Base-by-base conservation (phyloP, 1,140 invertebrate genomes). In the Drosophila lowei region DNA sequence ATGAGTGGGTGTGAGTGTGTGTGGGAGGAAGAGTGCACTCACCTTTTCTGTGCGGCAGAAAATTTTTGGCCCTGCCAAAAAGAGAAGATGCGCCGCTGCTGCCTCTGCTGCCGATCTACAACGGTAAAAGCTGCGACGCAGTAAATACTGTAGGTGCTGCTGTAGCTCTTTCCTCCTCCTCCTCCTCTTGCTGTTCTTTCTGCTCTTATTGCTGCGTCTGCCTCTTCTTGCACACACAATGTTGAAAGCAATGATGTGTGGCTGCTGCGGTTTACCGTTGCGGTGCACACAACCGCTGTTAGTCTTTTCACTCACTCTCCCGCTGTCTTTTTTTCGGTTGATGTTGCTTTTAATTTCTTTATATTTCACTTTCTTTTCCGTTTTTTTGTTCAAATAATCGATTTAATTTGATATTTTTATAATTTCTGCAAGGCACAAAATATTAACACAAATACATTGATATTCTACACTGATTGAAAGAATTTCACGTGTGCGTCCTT, bases 71-170 rank as follows among this genome's bases (percentile, higher is more conserved):
- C 43, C 62, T 75, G 34, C 34, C 34, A 38, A 38, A 38, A 13
- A 57, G 53, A 13, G 49, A 71, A 60, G 60, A 72, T 72, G 59
- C 46, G 49, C 41, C 43, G 43, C 4, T 58, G 64, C 43, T 52
- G 50, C 16, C 64, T 79, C 64, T 52, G 71, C 53, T 43, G 23
- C 18, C 42, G 52, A 46, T 49, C 68, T 85, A 58, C 61, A 80
- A 86, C 77, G 81, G 77, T 75, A 80, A 85, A 77, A 63, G 67
- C 65, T 85, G 81, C 81, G 81, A 55, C 81, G 81, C 83, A 85
- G 81, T 85, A 80, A 70, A 83, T 59, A 38, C 52, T 43, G 64
- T 43, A 59, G 21, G 54, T 66, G 59, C 56, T 38, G 34, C 34
- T 30, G 28, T 30, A 2, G 7, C 28, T 30, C 28, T 38, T 38